Percentiles rank a stretch among this genome's conserved stretches.
Conservation (phyloP, 2,888 invertebrate genomes). For the Hirtodrosophila duncani region DNA sequence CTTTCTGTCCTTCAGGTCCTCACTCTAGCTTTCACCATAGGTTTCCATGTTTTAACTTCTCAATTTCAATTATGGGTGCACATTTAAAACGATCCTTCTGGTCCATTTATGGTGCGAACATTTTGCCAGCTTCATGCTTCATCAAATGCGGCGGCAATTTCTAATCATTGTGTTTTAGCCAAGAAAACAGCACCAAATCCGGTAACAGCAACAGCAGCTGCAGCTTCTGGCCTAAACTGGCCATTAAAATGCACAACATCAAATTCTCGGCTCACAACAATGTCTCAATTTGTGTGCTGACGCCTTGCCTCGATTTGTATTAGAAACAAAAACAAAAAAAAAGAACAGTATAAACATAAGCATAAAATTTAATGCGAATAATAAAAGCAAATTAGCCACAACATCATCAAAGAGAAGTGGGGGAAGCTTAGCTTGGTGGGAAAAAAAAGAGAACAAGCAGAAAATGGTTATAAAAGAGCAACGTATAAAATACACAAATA, state of each 20-base stretch:
- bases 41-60: no score
- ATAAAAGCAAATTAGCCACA: conserved; percentile 68
- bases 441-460: conserved; percentile 45
- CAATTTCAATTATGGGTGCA: no score
- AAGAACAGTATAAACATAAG: conserved; percentile 64
- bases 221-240: conserved; percentile 44
- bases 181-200: no score
- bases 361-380: conserved; percentile 67
- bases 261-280: conserved; percentile 57
- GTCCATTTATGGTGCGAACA: no score
- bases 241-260: conserved; percentile 60
- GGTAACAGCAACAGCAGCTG: no score
- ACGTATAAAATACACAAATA: conserved; percentile 43
- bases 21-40: no score
- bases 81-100: no score
- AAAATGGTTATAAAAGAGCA: conserved; percentile 52
- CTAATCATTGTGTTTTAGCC: no score
- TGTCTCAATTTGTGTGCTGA: conserved; percentile 57
- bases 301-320: conserved; percentile 41
- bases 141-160: no score
- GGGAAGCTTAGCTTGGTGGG: conserved; percentile 33
- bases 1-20: no score
- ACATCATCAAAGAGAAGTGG: conserved; percentile 33
- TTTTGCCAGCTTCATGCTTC: no score
- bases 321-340: no score